These are phyloP conservation scores for Drosophila imparisetae DNA, from an alignment of 2,888 invertebrate species.

Conservation along the genomic window DNA sequence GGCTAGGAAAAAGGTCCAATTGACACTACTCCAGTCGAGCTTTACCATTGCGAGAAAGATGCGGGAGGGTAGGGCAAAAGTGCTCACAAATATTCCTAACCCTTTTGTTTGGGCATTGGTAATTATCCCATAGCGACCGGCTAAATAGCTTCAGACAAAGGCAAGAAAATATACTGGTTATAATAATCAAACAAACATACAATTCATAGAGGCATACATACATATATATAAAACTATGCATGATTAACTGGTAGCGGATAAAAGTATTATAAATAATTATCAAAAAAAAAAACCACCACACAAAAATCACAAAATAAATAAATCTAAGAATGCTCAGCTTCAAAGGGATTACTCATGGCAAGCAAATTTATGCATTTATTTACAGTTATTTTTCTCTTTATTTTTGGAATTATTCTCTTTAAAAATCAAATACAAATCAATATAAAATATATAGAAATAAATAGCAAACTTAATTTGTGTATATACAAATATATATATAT, in stretches of 20 bases:
- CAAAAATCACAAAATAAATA: background rate
- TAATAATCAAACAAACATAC: background rate
- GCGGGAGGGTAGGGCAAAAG: slow-evolving; percentile 95
- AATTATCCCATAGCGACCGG: slow-evolving; percentile 93
- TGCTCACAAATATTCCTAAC: slow-evolving; percentile 95
- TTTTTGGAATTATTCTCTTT: background rate
- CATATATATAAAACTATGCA: background rate
- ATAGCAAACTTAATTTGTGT: background rate
- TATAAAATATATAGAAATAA: background rate
- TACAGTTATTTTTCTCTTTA: accelerated
- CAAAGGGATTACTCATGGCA: background rate
- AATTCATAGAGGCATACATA: background rate
- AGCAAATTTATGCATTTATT: background rate
- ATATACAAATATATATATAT: too few relatives aligned
- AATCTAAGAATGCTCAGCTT: background rate
- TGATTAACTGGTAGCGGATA: background rate
- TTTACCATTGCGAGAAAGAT: slow-evolving; percentile 95
- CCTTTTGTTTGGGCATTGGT: slow-evolving; percentile 94
- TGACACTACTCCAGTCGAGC: slow-evolving; percentile 92
- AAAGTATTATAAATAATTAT: background rate
- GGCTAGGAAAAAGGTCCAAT: slow-evolving; percentile 95
- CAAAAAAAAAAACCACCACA: background rate
- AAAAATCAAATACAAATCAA: background rate
- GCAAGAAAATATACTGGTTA: background rate
- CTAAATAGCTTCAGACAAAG: slow-evolving; percentile 88